A percentile compares a stretch with the other conserved stretches of the same genome.
Evolutionary conservation across 2,113 vertebrate genomes (phyloP).

Genomic region (Triplophysa rosa): DNA sequence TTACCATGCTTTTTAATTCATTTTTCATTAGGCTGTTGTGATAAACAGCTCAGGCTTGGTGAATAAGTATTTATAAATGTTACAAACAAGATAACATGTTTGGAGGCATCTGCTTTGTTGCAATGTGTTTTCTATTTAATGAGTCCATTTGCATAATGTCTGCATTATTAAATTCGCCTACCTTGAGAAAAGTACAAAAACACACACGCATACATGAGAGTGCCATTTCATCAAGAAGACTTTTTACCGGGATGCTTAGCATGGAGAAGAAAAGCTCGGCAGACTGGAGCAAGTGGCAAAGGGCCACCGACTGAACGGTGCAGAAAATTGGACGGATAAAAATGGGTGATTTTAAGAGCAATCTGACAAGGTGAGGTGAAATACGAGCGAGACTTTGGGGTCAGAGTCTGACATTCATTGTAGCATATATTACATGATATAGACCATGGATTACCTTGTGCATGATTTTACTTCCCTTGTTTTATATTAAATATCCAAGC

Average conservation of each 20-base stretch:
- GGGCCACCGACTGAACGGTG: conserved; percentile 29
- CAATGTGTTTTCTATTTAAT: conserved; percentile 79
- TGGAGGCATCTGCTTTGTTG: conserved; percentile 76
- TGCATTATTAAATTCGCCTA: conserved; percentile 82
- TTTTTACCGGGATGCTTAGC: conserved; percentile 66
- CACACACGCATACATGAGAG: conserved; percentile 49
- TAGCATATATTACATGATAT: neutral
- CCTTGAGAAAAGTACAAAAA: conserved; percentile 84
- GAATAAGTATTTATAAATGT: conserved; percentile 71
- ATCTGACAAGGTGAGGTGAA: conserved; percentile 28
- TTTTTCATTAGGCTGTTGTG: conserved; percentile 72
- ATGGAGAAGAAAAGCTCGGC: conserved; percentile 4
- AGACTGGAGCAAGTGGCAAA: conserved; percentile 20
- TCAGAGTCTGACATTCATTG: conserved; percentile 23
- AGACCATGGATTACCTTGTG: neutral
- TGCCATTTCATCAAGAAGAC: conserved; percentile 69
- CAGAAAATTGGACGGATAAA: conserved; percentile 41
- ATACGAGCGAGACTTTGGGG: conserved; percentile 20
- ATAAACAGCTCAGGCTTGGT: conserved; percentile 77
- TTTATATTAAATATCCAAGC: neutral
- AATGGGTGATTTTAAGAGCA: conserved; percentile 38
- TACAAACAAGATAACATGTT: conserved; percentile 81
- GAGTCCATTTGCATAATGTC: conserved; percentile 89
- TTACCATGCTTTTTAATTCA: conserved; percentile 56
- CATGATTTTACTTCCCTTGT: neutral